Base-by-base conservation (phyloP, 2,888 invertebrate species). In the Uloborus plumipes region DNA sequence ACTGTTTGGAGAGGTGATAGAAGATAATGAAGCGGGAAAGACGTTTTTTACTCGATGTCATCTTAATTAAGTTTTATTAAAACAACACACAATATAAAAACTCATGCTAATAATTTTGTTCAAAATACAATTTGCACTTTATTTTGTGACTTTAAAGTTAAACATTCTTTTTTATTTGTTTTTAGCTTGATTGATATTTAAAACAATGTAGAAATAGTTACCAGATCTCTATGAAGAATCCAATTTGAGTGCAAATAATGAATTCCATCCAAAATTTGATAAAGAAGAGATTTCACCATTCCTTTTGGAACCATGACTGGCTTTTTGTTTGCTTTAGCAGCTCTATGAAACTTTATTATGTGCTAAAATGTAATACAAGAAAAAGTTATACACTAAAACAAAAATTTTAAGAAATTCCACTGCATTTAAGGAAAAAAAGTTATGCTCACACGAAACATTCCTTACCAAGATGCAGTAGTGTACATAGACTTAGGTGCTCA, bases 221-320 rank as follows among this genome's bases (percentile, higher is more conserved):
- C 94, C 91, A 98, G 91, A 92, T 98, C 98, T 89, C 99, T 93
- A 90, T 99, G 99, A 74, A 99, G 91, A 83, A 99, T 98, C 99
- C 99, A 99, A 90, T 99, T 99, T 85, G 96, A 95, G 91, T 99
- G 99, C 87, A 99, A 91, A 91, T 99, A 99, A 90, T 98, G 97
- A 89, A 99, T 99, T 64, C 99, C 99, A 91, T 98, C 98, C 85
- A 99, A 91, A 88, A 99, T 99, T 91, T 99, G 99, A 91, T 97
- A 98, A 0, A 99, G 91, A 65, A 99, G 91, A 85, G 97, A 98
- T 90, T 99, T 99, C 0, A 99, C 97, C 97, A 98, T 98, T 83
- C 95, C 97, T 89, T 96, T 96, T 9, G 97, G 97, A 39, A 97
- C 97, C 92, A 96, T 94, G 18, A 99, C 96, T 81, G 95, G 94